A percentile compares a stretch with the other conserved stretches of the same genome.
phyloP scores from a whole-genome alignment of 2,888 invertebrate species.

The Charanyca ferruginea region DNA sequence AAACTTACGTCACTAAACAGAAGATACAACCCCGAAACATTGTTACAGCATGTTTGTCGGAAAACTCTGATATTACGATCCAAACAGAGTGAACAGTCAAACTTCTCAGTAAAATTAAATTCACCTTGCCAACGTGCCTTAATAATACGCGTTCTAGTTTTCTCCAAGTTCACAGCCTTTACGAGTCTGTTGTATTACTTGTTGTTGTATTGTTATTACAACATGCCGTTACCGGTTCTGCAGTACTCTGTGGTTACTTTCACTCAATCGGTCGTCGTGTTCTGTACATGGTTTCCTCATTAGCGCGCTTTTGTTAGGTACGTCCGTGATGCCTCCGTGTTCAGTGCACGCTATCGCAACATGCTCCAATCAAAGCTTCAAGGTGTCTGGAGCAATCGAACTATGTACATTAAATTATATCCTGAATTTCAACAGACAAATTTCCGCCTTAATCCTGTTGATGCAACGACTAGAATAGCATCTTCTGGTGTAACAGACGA shows the following conservation, averaged over 20 bases:
- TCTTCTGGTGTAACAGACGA: conserved; percentile 49
- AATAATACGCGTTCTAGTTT: conserved; percentile 63
- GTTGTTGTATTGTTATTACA: conserved; percentile 55
- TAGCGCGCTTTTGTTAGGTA: conserved; percentile 85
- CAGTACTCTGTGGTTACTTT: conserved; percentile 77
- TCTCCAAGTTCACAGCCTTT: conserved; percentile 71
- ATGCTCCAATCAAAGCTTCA: conserved; percentile 81
- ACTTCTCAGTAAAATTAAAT: conserved; percentile 61
- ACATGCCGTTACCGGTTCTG: conserved; percentile 62
- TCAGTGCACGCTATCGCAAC: conserved; percentile 67
- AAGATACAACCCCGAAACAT: conserved; percentile 29
- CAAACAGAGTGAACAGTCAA: conserved; percentile 44
- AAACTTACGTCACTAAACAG: conserved; percentile 34
- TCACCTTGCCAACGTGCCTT: conserved; percentile 44
- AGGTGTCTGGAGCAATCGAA: conserved; percentile 70
- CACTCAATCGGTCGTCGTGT: conserved; percentile 76
- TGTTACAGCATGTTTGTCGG: conserved; percentile 36
- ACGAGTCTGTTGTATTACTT: conserved; percentile 50
- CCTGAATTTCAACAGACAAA: conserved; percentile 34
- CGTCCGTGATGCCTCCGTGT: conserved; percentile 69
- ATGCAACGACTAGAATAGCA: conserved; percentile 44
- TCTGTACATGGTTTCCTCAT: conserved; percentile 87
- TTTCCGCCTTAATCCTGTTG: conserved; percentile 51
- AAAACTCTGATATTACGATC: conserved; percentile 42
- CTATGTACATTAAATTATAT: conserved; percentile 60